These are phyloP conservation scores for Drosophila equinoxialis DNA, from an alignment of 1,140 invertebrate genomes.

Conservation along the genomic window DNA sequence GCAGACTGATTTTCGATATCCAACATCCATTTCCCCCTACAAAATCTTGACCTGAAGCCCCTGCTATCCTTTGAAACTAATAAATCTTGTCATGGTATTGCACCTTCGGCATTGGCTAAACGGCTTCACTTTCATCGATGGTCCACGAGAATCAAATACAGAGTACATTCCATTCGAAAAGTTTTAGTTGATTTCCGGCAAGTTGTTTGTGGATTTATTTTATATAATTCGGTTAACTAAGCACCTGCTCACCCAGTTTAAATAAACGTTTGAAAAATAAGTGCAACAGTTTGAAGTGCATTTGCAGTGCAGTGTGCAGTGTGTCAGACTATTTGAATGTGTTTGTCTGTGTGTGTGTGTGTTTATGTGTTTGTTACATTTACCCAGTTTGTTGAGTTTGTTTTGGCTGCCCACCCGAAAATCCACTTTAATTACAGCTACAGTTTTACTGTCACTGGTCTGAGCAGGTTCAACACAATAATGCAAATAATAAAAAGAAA, in stretches of 20 bases:
- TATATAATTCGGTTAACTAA: constrained; percentile 4
- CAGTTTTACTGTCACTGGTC: constrained; percentile 44
- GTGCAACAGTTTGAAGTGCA: constrained; percentile 12
- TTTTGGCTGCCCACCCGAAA: constrained; percentile 25
- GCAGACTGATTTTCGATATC: too few relatives aligned
- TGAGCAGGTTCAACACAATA: constrained; percentile 36
- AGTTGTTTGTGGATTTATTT: neutral
- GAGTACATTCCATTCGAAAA: neutral
- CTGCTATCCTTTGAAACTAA: too few relatives aligned
- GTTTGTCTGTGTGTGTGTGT: constrained; percentile 1
- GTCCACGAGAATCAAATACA: neutral
- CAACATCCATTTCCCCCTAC: too few relatives aligned
- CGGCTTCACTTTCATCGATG: too few relatives aligned
- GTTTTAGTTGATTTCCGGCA: neutral
- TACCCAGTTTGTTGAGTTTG: constrained; percentile 38
- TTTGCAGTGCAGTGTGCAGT: constrained; percentile 14
- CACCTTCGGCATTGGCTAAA: too few relatives aligned
- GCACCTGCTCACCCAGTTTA: constrained; percentile 22
- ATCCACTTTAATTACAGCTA: constrained; percentile 50
- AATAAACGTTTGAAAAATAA: neutral
- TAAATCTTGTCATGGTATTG: too few relatives aligned
- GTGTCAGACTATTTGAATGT: too few relatives aligned
- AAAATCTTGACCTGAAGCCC: too few relatives aligned
- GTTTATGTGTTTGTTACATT: constrained; percentile 24
- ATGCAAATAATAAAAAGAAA: constrained; percentile 43